Evolutionary conservation across 2,888 invertebrate species (phyloP), one percentile per base, ranked within the genome.

Genomic region (Spodoptera picta): DNA sequence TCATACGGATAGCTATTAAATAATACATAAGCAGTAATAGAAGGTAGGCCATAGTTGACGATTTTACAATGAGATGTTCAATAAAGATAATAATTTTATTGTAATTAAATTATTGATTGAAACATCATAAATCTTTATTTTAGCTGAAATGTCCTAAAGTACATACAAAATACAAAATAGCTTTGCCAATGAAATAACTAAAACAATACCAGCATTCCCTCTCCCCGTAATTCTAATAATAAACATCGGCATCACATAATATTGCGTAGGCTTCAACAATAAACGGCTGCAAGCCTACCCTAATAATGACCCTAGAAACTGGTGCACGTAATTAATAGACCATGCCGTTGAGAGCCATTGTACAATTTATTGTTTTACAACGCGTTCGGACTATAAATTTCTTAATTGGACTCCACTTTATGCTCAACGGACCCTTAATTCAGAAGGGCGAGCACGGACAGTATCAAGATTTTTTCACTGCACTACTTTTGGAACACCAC

Each of bases 341-440:
- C 82, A 84, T 83, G 87, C 86, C 87, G 90, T 87, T 82, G 88
- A 89, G 87, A 85, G 86, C 87, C 83, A 90, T 92, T 92, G 87
- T 89, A 88, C 85, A 87, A 93, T 94, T 94, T 93, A 94, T 94
- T 92, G 91, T 92, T 94, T 93, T 93, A 94, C 87, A 89, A 86
- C 92, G 87, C 87, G 88, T 90, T 89, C 87, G 82, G 89, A 87
- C 90, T 87, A 92, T 94, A 94, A 92, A 92, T 87, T 91, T 86
- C 88, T 91, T 94, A 93, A 94, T 93, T 94, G 92, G 92, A 80
- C 87, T 81, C 87, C 88, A 87, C 88, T 91, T 92, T 91, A 89
- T 90, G 90, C 87, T 90, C 88, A 84, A 81, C 87, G 82, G 87
- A 82, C 87, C 91, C 86, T 89, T 90, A 91, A 93, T 93, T 93